Conservation (phyloP, 2,797 vertebrate species). For the Anas georgica region DNA sequence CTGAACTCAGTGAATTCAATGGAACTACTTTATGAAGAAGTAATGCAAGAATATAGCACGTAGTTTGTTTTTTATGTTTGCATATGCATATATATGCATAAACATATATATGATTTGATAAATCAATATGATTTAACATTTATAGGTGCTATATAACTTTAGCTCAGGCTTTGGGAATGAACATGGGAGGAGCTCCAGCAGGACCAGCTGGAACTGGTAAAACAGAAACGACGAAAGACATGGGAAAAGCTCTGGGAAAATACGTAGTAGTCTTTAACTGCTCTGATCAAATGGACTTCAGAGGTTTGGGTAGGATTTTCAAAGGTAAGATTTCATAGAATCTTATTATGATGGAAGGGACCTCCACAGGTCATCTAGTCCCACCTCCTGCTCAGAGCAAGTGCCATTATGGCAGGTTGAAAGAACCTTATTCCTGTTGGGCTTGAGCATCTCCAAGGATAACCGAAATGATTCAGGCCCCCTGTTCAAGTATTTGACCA, state of each 20-base stretch:
- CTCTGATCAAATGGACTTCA: slow-evolving; percentile 92
- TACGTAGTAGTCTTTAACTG: slow-evolving; percentile 92
- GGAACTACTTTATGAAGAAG: not conserved
- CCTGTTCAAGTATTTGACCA: not conserved
- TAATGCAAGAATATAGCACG: not conserved
- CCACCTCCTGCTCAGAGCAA: not conserved
- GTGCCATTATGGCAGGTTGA: not conserved
- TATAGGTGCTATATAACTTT: slow-evolving; percentile 89
- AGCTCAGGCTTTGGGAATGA: slow-evolving; percentile 87
- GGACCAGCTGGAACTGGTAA: slow-evolving; percentile 84
- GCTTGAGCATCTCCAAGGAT: not conserved
- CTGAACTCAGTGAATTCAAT: not conserved
- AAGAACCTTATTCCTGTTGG: not conserved
- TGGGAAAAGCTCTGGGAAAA: slow-evolving; percentile 89
- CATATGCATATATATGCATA: not conserved
- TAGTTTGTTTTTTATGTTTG: not conserved
- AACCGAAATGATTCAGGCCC: not conserved
- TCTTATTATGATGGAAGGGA: not conserved
- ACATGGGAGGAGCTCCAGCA: slow-evolving; percentile 88
- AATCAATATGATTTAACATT: slow-evolving; percentile 9
- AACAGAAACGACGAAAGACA: slow-evolving; percentile 89
- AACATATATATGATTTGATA: not conserved
- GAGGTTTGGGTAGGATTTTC: slow-evolving; percentile 89
- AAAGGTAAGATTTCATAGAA: slow-evolving; percentile 79
- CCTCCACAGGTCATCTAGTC: not conserved